These are phyloP conservation scores for Papilio helenus DNA, from an alignment of 1,140 invertebrate species.

Conservation along the genomic window DNA sequence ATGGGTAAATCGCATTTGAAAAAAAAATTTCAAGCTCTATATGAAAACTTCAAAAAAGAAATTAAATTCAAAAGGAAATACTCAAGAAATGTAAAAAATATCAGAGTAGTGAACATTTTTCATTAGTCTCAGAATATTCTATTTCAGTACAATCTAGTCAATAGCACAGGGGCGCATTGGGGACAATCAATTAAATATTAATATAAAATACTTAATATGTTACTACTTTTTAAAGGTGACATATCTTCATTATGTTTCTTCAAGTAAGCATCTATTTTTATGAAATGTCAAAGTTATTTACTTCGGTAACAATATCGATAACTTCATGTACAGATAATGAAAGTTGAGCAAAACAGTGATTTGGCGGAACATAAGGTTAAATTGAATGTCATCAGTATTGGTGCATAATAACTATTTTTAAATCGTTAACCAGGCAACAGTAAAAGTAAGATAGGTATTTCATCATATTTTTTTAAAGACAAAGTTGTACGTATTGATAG, in stretches of 20 bases:
- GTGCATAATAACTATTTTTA: constrained; percentile 38
- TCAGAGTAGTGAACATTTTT: no score
- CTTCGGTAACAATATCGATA: not conserved
- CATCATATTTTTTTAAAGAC: constrained; percentile 63
- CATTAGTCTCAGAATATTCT: no score
- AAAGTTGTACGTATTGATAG: constrained; percentile 46
- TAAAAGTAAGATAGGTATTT: constrained; percentile 49
- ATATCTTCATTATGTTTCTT: not conserved
- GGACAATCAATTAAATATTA: no score
- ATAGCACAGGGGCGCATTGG: no score
- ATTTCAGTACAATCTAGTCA: no score
- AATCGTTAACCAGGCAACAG: constrained; percentile 24
- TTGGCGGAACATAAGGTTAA: constrained; percentile 17
- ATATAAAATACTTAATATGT: no score
- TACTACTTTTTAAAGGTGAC: not conserved
- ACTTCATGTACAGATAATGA: not conserved
- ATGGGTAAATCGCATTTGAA: not conserved
- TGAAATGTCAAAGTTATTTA: not conserved
- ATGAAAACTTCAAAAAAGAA: not conserved
- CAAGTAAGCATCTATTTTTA: not conserved
- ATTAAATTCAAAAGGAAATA: no score
- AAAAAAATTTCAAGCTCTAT: not conserved
- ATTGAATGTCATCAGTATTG: constrained; percentile 26
- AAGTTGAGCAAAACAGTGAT: constrained; percentile 9
- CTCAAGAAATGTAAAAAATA: no score